Conservation (phyloP, 2,888 invertebrate species). For the Morinoia aosen region DNA sequence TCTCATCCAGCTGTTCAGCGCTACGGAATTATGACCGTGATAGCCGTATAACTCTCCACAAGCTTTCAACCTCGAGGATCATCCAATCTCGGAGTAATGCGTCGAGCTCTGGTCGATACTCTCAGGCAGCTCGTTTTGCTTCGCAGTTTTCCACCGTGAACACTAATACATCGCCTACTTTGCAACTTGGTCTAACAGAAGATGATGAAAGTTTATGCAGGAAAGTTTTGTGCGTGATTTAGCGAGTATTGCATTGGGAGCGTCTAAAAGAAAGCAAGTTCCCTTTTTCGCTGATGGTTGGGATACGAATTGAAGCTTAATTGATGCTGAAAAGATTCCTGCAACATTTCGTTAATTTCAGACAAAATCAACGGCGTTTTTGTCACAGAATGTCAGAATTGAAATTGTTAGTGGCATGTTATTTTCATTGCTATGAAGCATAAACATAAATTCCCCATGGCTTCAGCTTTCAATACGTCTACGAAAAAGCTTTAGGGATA, state of each 20-base stretch:
- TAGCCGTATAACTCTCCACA: neutral
- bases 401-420: neutral
- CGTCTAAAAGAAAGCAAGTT: neutral
- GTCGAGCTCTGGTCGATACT: neutral
- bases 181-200: neutral
- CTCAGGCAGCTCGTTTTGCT: neutral
- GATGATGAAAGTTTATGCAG: neutral
- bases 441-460: too few relatives aligned
- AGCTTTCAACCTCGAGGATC: neutral
- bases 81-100: conserved; percentile 9
- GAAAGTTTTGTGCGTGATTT: neutral
- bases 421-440: neutral
- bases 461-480: too few relatives aligned
- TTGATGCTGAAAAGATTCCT: neutral
- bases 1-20: neutral
- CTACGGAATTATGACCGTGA: neutral
- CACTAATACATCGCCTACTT: neutral
- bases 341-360: neutral
- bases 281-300: neutral
- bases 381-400: neutral
- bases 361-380: neutral
- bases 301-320: neutral
- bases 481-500: too few relatives aligned
- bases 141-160: neutral
- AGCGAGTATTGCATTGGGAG: neutral